A percentile compares a stretch with the other conserved stretches of the same genome.
phyloP scores from a whole-genome alignment of 2,113 vertebrate species.

The Eublepharis macularius region DNA sequence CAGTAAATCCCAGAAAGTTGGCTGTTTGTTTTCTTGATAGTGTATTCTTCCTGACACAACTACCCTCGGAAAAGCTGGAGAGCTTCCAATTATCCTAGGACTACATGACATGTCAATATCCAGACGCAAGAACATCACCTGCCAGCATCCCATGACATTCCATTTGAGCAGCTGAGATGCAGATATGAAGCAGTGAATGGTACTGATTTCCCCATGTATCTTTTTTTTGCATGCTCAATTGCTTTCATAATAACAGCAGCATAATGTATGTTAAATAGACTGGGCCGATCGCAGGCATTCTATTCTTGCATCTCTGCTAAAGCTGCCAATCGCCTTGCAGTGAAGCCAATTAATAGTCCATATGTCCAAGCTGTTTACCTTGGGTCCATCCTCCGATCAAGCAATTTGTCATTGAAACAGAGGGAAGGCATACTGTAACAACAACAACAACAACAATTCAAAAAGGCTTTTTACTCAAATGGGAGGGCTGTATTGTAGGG shows the following conservation, averaged over 20 bases:
- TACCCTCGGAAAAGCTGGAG: neutral
- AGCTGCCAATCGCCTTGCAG: neutral
- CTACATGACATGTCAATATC: neutral
- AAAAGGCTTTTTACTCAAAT: too few relatives aligned
- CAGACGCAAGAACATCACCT: neutral
- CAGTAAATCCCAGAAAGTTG: neutral
- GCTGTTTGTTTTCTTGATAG: neutral
- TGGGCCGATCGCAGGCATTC: neutral
- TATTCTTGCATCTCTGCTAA: neutral
- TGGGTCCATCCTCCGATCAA: neutral
- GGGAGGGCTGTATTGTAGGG: too few relatives aligned
- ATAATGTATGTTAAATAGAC: conserved; percentile 7
- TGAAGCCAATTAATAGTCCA: conserved; percentile 11
- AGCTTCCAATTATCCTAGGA: conserved; percentile 2
- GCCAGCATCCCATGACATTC: neutral
- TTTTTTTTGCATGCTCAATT: neutral
- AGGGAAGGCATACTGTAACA: too few relatives aligned
- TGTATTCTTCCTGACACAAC: neutral
- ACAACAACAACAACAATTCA: too few relatives aligned
- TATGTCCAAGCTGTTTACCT: neutral
- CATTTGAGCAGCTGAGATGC: neutral
- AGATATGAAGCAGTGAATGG: neutral
- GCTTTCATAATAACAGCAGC: neutral
- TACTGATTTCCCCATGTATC: neutral
- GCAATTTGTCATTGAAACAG: neutral